Evolutionary conservation across 1,140 invertebrate species (phyloP).

Genomic region (Trichomalopsis sarcophagae): DNA sequence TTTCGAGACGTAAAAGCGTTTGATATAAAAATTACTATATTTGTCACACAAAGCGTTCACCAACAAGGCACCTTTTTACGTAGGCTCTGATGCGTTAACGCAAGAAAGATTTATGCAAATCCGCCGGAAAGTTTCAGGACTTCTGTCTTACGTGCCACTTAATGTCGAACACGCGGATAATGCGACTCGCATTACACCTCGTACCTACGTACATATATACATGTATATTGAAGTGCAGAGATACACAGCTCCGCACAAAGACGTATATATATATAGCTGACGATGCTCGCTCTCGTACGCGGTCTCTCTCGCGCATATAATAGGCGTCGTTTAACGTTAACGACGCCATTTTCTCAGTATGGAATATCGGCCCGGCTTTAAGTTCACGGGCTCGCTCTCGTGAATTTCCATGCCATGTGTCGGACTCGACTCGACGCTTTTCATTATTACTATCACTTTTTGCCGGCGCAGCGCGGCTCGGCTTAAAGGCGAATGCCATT

Average conservation of each 20-base stretch:
- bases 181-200: conserved; percentile 40
- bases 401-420: background rate
- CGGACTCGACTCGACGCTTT: background rate
- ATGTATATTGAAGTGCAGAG: background rate
- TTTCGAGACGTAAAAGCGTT: too few species aligned
- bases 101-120: background rate
- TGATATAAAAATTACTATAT: too few species aligned
- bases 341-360: conserved; percentile 74
- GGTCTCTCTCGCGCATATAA: conserved; percentile 62
- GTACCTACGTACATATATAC: conserved; percentile 24
- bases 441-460: conserved; percentile 19
- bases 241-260: conserved; percentile 34
- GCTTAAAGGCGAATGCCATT: conserved; percentile 50
- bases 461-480: background rate
- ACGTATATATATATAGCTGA: background rate
- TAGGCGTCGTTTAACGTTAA: conserved; percentile 73
- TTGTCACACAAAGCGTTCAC: background rate
- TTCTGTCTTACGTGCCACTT: conserved; percentile 46
- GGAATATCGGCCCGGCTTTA: conserved; percentile 69
- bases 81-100: too few species aligned
- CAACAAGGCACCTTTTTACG: background rate
- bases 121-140: conserved; percentile 37
- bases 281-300: conserved; percentile 45
- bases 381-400: conserved; percentile 69
- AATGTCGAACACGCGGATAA: conserved; percentile 48